Conservation (phyloP, 1,140 invertebrate species). For the Notospermus geniculatus region DNA sequence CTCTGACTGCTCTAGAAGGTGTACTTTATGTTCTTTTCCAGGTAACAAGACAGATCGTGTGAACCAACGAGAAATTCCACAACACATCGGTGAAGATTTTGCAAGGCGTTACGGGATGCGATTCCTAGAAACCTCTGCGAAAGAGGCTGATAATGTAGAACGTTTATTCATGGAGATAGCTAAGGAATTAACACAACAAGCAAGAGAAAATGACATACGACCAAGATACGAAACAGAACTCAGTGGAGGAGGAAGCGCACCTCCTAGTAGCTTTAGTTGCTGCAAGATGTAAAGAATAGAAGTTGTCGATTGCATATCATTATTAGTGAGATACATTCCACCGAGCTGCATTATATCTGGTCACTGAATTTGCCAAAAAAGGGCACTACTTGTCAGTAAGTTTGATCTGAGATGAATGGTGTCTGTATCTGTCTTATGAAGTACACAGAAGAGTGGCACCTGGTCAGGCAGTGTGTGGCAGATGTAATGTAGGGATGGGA, state of each 20-base stretch:
- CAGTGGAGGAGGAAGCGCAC: conserved; percentile 4
- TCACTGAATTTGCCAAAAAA: too few relatives aligned
- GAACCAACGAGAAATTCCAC: conserved; percentile 85
- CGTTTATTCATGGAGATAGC: conserved; percentile 91
- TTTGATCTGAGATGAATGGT: too few relatives aligned
- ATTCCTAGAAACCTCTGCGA: conserved; percentile 53
- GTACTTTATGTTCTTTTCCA: conserved; percentile 52
- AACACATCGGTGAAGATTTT: conserved; percentile 93
- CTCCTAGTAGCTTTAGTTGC: conserved; percentile 16
- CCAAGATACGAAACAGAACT: conserved; percentile 23
- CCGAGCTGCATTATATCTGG: too few relatives aligned
- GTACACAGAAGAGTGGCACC: too few relatives aligned
- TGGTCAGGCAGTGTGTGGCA: too few relatives aligned
- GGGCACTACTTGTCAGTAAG: too few relatives aligned
- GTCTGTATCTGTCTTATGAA: too few relatives aligned
- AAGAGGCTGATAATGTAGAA: conserved; percentile 54
- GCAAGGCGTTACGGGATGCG: conserved; percentile 93
- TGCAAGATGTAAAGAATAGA: conserved; percentile 11
- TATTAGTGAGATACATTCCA: too few relatives aligned
- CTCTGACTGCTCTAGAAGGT: too few relatives aligned
- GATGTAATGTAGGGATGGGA: too few relatives aligned
- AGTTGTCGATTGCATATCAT: too few relatives aligned
- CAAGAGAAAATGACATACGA: conserved; percentile 37
- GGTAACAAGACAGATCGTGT: conserved; percentile 95
- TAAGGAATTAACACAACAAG: conserved; percentile 44